A percentile compares a stretch with the other conserved stretches of the same genome.
Conservation (phyloP, 2,888 invertebrate genomes). For the Cephus pygmeus region DNA sequence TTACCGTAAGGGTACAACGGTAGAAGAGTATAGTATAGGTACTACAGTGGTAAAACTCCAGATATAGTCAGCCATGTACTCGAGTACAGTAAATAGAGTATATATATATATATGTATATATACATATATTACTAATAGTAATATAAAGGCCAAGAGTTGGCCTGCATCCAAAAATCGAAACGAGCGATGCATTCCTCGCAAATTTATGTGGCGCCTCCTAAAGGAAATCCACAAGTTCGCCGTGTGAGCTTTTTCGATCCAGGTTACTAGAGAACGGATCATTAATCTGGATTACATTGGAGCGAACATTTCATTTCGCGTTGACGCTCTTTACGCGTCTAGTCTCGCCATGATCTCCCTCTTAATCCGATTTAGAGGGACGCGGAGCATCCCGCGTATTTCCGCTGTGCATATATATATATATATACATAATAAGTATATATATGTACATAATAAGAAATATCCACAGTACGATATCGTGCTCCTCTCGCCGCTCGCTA, state of each 20-base stretch:
- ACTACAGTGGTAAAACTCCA: background rate
- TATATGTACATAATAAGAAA: background rate
- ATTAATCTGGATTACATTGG: slow-evolving; percentile 32
- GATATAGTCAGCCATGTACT: background rate
- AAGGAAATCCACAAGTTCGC: background rate
- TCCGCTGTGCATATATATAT: background rate
- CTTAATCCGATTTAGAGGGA: background rate
- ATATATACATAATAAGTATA: too few relatives aligned
- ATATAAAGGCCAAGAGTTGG: slow-evolving; percentile 2
- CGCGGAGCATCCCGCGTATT: background rate
- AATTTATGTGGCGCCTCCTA: background rate
- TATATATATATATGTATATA: background rate
- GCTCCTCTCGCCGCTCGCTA: background rate
- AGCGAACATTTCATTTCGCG: slow-evolving; percentile 25
- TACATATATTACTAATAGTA: background rate
- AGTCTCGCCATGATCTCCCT: background rate
- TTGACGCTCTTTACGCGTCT: background rate
- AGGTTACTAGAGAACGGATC: slow-evolving; percentile 24
- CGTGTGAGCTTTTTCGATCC: slow-evolving; percentile 19
- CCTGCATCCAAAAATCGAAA: slow-evolving; percentile 26
- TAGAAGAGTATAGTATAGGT: background rate
- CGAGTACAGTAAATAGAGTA: background rate
- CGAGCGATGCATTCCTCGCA: background rate
- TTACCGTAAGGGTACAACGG: background rate
- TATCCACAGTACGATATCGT: background rate